Conservation (phyloP, 2,888 invertebrate genomes). For the Dusona sp. region DNA sequence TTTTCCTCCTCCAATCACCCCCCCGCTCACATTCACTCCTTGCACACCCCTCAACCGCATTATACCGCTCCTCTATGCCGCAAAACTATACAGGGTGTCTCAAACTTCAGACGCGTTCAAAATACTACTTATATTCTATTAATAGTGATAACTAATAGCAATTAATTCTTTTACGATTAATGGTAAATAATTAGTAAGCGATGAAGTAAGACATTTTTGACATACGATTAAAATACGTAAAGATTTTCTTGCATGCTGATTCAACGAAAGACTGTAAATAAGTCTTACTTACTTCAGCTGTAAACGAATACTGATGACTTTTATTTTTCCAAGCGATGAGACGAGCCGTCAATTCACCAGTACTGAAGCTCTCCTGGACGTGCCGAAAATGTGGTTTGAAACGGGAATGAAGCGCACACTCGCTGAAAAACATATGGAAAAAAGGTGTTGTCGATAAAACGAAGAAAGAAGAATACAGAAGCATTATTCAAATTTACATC, state of each 20-base stretch:
- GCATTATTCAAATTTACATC: not conserved
- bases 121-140: too few relatives aligned
- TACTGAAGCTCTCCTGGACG: constrained; percentile 75
- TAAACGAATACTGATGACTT: constrained; percentile 61
- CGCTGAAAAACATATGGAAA: constrained; percentile 61
- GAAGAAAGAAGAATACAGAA: not conserved
- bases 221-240: not conserved
- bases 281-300: constrained; percentile 37
- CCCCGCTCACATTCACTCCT: constrained; percentile 23
- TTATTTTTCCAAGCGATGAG: constrained; percentile 80
- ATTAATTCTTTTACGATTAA: not conserved
- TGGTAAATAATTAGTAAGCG: too few relatives aligned
- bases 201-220: too few relatives aligned
- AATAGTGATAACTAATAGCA: not conserved
- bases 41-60: constrained; percentile 22
- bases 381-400: constrained; percentile 68
- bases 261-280: not conserved
- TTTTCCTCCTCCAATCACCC: constrained; percentile 30
- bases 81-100: constrained; percentile 37
- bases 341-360: constrained; percentile 80
- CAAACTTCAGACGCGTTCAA: not conserved
- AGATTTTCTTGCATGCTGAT: not conserved
- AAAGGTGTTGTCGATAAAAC: constrained; percentile 1
- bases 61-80: constrained; percentile 19
- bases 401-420: constrained; percentile 74